Evolutionary conservation across 2,113 vertebrate genomes (phyloP).

Genomic region (Hippotragus niger): DNA sequence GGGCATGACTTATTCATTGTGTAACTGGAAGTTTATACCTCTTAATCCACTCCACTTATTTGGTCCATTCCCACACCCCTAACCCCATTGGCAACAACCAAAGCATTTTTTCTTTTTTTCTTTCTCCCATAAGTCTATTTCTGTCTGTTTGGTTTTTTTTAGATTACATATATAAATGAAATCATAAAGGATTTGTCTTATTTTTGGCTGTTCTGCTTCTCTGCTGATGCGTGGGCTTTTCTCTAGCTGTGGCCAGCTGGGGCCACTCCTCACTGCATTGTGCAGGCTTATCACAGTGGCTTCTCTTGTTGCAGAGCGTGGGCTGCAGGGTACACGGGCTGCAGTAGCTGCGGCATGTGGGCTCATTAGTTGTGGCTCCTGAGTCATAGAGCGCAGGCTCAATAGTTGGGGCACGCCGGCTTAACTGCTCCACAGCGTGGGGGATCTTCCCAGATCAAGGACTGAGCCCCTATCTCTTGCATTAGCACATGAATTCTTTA

Average conservation of each 20-base stretch:
- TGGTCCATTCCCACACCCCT: neutral
- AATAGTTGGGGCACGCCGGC: neutral
- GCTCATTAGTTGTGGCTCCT: neutral
- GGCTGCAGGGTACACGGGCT: neutral
- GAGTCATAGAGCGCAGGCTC: neutral
- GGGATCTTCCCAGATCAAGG: neutral
- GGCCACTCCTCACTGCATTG: rapidly evolving
- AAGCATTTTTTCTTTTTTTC: neutral
- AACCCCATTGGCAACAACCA: neutral
- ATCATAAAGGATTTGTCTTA: neutral
- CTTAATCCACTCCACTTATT: neutral
- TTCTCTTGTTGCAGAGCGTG: neutral
- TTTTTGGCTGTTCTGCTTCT: neutral
- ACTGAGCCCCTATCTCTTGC: neutral
- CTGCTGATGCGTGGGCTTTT: neutral
- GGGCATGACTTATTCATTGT: neutral
- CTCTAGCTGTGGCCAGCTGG: neutral
- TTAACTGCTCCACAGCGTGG: neutral
- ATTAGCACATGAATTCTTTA: neutral
- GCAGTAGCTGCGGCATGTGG: neutral
- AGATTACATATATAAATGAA: neutral
- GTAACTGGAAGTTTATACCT: neutral
- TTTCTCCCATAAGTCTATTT: neutral
- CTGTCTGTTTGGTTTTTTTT: neutral
- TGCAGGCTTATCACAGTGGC: neutral